Base-by-base conservation (phyloP, 1,140 invertebrate species). In the Zaprionus lachaisei region DNA sequence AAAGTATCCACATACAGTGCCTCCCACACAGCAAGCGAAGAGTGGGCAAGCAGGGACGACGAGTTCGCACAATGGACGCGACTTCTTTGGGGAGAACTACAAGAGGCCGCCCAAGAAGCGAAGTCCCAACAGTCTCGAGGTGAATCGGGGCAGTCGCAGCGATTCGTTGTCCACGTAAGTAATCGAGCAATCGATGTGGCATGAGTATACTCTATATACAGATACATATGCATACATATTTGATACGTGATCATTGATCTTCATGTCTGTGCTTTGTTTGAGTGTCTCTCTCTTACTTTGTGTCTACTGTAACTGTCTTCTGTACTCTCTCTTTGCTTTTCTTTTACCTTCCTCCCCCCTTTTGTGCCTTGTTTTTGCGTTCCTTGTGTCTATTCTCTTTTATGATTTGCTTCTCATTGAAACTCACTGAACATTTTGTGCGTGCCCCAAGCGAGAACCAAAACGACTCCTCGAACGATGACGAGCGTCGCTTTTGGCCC, bases 401-500 rank as follows among this genome's bases (percentile, higher is more conserved):
- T 51, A 51, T 51, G 4, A 72, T 91, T 91, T 86, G 80, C 86
- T 83, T 87, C 68, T 91, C 86, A 91, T 91, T 91, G 51, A 87
- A 87, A 76, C 26, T 31, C 70, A 86, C 72, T 77, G 73, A 85
- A 75, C 79, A 78, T 78, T 81, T 69, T 90, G 77, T 87, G 82
- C 77, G 68, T 72, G 77, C 47, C 66, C 70, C 84, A 85, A 91
- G 91, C 66, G 89, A 92, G 66, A 91, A 77, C 91, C 72, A 83
- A 79, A 83, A 76, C 78, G 85, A 90, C 78, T 79, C 78, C 79
- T 75, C 81, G 76, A 83, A 79, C 72, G 84, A 92, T 78, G 91
- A 92, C 75, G 91, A 90, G 64, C 91, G 84, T 81, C 91, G 92
- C 78, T 92, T 92, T 89, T 92, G 91, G 91, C 91, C 91, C 41